phyloP scores from a whole-genome alignment of 2,888 invertebrate genomes.

The Acleris sparsana region DNA sequence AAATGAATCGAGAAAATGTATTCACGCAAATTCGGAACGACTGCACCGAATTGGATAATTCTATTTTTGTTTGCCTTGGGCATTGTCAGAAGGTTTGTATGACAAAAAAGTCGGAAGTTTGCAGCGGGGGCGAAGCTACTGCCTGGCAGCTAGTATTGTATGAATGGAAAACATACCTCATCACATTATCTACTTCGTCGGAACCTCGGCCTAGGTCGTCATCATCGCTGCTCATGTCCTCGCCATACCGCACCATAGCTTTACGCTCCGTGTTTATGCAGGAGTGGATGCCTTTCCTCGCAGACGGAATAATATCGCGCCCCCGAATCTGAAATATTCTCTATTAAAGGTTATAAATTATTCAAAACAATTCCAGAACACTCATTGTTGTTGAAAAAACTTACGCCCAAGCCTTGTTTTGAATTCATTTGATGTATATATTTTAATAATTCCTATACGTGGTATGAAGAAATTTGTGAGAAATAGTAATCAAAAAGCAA shows the following conservation, averaged over 20 bases:
- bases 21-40: no score
- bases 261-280: slow-evolving; percentile 40
- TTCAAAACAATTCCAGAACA: no score
- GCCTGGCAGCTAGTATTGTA: neutral
- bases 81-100: no score
- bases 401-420: slow-evolving; percentile 8
- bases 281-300: slow-evolving; percentile 60
- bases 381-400: neutral
- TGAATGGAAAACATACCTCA: slow-evolving; percentile 53
- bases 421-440: slow-evolving; percentile 15
- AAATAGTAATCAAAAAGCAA: no score
- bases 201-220: slow-evolving; percentile 36
- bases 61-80: no score
- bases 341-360: neutral
- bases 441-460: no score
- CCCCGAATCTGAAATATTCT: slow-evolving; percentile 52
- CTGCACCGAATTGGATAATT: no score
- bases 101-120: no score
- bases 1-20: no score
- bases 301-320: slow-evolving; percentile 50
- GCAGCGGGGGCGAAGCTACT: no score
- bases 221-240: slow-evolving; percentile 35
- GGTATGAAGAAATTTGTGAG: no score
- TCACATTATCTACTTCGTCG: slow-evolving; percentile 69
- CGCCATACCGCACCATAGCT: slow-evolving; percentile 59